Base-by-base conservation (phyloP, 23 tunicate species). In the Trididemnum clinides region DNA sequence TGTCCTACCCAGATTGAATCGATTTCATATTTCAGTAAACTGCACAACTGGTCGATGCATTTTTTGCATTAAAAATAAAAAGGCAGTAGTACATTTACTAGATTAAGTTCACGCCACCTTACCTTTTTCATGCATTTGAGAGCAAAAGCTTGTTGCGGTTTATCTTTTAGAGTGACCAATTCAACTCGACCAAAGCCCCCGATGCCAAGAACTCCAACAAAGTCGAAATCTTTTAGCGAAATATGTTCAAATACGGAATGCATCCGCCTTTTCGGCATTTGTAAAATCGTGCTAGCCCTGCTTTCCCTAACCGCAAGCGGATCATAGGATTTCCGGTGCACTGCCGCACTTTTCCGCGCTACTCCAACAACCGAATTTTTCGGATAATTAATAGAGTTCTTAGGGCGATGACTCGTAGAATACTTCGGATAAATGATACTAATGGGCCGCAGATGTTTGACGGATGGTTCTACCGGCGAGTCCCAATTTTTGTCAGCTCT, bases 161-260 rank as follows among this genome's bases (percentile, higher is more conserved):
- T 77, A 1, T 72, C 71, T 15, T 78, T 59, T 44, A 82, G 33
- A 1, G 82, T 50, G 33, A 90, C 89, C 39, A 97, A 74, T 33
- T 97, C 97, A 39, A 97, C 99, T 66, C 93, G 58, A 7, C 99
- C 99, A 64, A 97, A 97, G 2, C 97, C 99, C 7, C 99, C 99
- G 12, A 78, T 80, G 51, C 99, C 99, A 27, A 97, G 83, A 37
- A 90, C 80, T 10, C 95, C 90, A 1, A 97, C 72, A 73, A 85
- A 88, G 37, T 92, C 88, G 38, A 97, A 82, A 36, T 92, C 90
- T 38, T 79, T 39, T 30, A 97, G 50, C 1, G 88, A 35, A 28
- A 80, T 28, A 21, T 80, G 71, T 30, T 83, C 77, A 32, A 88
- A 78, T 22, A 88, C 33, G 1, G 87, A 37, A 37, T 72, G 84